Evolutionary conservation across 2,113 vertebrate genomes (phyloP).

Genomic region (Ornithorhynchus anatinus): DNA sequence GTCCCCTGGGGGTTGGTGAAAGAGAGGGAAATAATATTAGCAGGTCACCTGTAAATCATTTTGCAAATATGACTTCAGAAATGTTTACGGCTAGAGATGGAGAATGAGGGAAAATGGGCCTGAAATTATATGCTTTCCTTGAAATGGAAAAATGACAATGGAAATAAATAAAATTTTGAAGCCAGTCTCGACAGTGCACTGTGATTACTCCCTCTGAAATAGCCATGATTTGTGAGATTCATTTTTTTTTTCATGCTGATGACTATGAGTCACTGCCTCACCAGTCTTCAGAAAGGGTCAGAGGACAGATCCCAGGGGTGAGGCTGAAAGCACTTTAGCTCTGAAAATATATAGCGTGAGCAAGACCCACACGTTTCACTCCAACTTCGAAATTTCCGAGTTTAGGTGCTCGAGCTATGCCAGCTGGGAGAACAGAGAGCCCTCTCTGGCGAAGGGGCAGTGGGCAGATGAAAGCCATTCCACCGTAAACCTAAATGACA

Average conservation of each 20-base stretch:
- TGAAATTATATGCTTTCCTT: background rate
- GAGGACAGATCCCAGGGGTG: background rate
- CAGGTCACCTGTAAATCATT: too few species aligned
- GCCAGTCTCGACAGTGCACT: background rate
- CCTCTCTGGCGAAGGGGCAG: background rate
- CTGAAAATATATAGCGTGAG: background rate
- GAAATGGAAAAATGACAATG: background rate
- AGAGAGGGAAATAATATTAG: too few species aligned
- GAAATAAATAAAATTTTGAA: background rate
- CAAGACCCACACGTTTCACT: background rate
- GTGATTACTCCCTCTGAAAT: background rate
- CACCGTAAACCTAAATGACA: background rate
- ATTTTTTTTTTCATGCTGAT: background rate
- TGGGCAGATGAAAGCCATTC: conserved; percentile 32
- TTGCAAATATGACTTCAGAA: too few species aligned
- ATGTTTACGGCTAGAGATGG: too few species aligned
- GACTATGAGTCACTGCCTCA: background rate
- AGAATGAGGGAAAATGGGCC: too few species aligned
- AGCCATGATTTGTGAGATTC: background rate
- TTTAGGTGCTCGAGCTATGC: background rate
- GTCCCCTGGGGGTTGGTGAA: too few species aligned
- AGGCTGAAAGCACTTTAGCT: background rate
- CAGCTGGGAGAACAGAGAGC: background rate
- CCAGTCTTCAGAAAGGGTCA: background rate
- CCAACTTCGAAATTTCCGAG: background rate